Evolutionary conservation across 2,113 vertebrate species (phyloP).

Genomic region (Gavia stellata): DNA sequence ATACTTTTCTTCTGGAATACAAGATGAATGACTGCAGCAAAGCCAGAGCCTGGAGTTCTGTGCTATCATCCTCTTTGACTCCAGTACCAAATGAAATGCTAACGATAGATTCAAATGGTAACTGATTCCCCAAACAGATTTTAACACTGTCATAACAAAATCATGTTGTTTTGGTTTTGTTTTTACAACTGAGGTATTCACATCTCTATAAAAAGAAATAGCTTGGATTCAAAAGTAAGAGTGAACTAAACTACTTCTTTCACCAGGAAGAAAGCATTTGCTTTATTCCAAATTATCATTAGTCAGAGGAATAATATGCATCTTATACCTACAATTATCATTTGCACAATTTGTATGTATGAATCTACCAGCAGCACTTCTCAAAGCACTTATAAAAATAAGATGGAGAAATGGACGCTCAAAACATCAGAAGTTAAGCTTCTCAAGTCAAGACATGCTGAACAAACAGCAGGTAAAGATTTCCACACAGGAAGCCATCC

Average conservation of each 20-base stretch:
- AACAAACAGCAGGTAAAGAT: not conserved
- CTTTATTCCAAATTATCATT: not conserved
- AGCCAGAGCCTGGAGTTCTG: not conserved
- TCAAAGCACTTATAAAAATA: conserved; percentile 12
- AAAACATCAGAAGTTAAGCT: not conserved
- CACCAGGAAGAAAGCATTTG: not conserved
- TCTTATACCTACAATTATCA: conserved; percentile 22
- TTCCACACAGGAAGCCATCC: not conserved
- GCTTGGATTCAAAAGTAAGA: not conserved
- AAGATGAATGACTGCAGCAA: not conserved
- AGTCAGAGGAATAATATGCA: not conserved
- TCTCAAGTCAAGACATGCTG: not conserved
- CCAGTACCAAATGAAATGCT: not conserved
- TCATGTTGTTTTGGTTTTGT: not conserved
- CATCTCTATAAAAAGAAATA: not conserved
- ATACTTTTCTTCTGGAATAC: not conserved
- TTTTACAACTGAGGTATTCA: not conserved
- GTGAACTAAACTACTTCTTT: not conserved
- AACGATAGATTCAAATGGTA: not conserved
- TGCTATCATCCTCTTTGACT: not conserved
- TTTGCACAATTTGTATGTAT: not conserved
- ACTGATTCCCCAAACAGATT: not conserved
- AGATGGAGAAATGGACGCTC: not conserved
- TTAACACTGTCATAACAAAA: not conserved
- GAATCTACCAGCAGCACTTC: not conserved